These are phyloP conservation scores for Punctoribates punctum DNA, from an alignment of 2,888 invertebrate species.

Conservation along the genomic window DNA sequence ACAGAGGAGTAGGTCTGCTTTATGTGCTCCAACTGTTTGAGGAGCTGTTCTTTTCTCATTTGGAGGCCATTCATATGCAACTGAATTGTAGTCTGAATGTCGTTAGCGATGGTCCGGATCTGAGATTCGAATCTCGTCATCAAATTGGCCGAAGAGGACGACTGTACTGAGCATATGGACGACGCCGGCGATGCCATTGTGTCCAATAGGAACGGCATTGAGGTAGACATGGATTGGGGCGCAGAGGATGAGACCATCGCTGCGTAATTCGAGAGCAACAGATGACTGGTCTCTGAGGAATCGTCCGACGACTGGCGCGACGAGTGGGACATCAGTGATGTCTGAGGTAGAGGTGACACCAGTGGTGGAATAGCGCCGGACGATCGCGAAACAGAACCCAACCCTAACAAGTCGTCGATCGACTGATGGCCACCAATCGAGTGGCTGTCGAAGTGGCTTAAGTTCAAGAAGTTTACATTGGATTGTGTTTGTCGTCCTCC, in stretches of 20 bases:
- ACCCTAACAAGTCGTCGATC: constrained; percentile 9
- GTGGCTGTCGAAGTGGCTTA: neutral
- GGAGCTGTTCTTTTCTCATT: constrained; percentile 43
- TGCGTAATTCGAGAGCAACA: constrained; percentile 9
- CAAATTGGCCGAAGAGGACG: neutral
- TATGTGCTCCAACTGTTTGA: constrained; percentile 44
- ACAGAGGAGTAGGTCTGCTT: constrained; percentile 42
- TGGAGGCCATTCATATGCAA: constrained; percentile 42
- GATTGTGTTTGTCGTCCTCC: neutral
- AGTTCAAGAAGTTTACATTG: constrained; percentile 7
- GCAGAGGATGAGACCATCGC: neutral
- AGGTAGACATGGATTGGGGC: neutral
- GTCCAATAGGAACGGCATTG: constrained; percentile 17
- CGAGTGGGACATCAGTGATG: neutral
- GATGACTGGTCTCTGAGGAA: neutral
- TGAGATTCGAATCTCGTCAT: constrained; percentile 42
- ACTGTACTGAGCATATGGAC: neutral
- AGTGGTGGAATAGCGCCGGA: neutral
- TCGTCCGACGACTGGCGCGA: constrained; percentile 12
- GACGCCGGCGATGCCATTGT: neutral
- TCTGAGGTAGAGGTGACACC: constrained; percentile 12
- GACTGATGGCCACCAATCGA: neutral
- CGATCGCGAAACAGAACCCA: neutral
- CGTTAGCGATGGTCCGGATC: constrained; percentile 41
- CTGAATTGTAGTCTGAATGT: constrained; percentile 44